Evolutionary conservation across 2,113 vertebrate genomes (phyloP).

Genomic region (Anolis carolinensis): DNA sequence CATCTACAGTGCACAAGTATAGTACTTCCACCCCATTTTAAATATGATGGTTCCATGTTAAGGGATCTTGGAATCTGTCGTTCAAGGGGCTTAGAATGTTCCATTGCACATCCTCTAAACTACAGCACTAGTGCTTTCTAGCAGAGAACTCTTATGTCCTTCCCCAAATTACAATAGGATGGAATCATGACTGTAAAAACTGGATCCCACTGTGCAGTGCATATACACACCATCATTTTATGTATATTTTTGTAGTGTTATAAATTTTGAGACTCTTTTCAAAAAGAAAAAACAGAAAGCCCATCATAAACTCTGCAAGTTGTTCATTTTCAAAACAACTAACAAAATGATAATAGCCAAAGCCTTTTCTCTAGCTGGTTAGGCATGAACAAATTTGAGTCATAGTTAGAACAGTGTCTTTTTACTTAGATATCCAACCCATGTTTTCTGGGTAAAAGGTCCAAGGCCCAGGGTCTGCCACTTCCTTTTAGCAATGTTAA

Average conservation of each 20-base stretch:
- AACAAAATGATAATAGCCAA: background rate
- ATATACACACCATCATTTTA: background rate
- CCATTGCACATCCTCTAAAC: too few relatives aligned
- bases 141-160: too few relatives aligned
- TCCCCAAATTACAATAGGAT: too few relatives aligned
- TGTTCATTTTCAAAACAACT: background rate
- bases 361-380: background rate
- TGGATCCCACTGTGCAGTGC: too few relatives aligned
- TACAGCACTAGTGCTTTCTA: too few relatives aligned
- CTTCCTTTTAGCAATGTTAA: background rate
- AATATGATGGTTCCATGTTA: too few relatives aligned
- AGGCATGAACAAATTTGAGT: background rate
- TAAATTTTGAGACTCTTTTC: background rate
- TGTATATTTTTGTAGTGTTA: background rate
- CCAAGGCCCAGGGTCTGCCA: background rate
- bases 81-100: too few relatives aligned
- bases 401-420: too few relatives aligned
- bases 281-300: background rate
- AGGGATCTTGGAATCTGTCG: too few relatives aligned
- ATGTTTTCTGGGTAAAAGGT: background rate
- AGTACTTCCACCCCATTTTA: too few relatives aligned
- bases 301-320: background rate
- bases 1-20: too few relatives aligned
- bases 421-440: background rate
- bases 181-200: too few relatives aligned